Evolutionary conservation across 2,888 invertebrate species (phyloP).

Genomic region (Eretmocerus hayati): DNA sequence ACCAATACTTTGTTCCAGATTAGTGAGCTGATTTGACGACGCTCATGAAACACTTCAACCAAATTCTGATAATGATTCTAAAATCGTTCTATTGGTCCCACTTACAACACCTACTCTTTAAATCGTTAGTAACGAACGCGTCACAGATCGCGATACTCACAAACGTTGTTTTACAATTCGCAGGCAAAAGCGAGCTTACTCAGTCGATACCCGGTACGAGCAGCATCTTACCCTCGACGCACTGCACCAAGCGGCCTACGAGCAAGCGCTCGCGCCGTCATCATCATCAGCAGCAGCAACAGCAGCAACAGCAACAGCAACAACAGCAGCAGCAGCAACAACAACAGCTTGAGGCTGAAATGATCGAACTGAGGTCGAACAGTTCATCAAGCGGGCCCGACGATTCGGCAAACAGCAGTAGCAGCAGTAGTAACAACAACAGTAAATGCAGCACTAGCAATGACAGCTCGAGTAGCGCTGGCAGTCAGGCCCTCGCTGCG

Average conservation of each 20-base stretch:
- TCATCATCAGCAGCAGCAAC: slow-evolving; percentile 36
- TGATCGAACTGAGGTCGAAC: slow-evolving; percentile 49
- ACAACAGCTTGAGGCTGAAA: slow-evolving; percentile 40
- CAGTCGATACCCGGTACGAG: slow-evolving; percentile 17
- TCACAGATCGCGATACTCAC: not conserved
- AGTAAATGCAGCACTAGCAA: too few relatives aligned
- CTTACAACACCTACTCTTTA: too few relatives aligned
- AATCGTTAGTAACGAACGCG: too few relatives aligned
- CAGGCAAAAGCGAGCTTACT: slow-evolving; percentile 7
- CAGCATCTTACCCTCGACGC: slow-evolving; percentile 3
- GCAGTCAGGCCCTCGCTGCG: too few relatives aligned
- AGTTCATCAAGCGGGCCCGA: slow-evolving; percentile 23
- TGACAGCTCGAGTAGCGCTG: too few relatives aligned
- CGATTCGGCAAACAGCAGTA: too few relatives aligned
- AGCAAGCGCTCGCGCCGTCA: slow-evolving; percentile 32
- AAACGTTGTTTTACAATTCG: not conserved
- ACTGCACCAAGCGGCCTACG: slow-evolving; percentile 12
- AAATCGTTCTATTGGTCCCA: too few relatives aligned
- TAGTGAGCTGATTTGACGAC: too few relatives aligned
- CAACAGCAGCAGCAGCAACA: slow-evolving; percentile 2
- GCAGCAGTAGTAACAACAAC: too few relatives aligned
- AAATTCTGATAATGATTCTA: too few relatives aligned
- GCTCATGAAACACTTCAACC: too few relatives aligned
- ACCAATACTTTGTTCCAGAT: too few relatives aligned
- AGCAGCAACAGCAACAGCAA: not conserved